A percentile compares a stretch with the other conserved stretches of the same genome.
phyloP scores from a whole-genome alignment of 1,140 invertebrate species.

The Diploscapter pachys region DNA sequence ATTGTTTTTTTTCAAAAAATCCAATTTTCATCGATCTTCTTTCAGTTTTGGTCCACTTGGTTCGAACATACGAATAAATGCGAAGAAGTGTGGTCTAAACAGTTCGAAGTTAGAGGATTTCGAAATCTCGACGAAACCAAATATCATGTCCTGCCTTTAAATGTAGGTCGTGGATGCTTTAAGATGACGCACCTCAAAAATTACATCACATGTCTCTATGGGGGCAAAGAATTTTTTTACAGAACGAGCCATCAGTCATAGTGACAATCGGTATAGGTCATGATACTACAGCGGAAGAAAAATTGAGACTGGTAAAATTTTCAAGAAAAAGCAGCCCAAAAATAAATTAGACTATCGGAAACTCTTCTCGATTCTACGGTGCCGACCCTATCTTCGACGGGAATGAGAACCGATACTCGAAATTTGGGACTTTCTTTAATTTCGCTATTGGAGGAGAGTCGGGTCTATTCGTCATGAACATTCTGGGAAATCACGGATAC shows the following conservation, averaged over 20 bases:
- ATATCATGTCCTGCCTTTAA: conserved; percentile 4
- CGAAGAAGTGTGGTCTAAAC: neutral
- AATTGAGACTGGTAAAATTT: neutral
- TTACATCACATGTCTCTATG: neutral
- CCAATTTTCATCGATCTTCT: neutral
- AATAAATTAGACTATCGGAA: neutral
- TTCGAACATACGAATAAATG: neutral
- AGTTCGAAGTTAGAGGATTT: neutral
- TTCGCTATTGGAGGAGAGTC: conserved; percentile 10
- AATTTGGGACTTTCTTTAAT: neutral
- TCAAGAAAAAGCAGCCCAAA: neutral
- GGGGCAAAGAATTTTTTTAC: neutral
- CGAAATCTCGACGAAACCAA: conserved; percentile 15
- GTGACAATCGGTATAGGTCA: conserved; percentile 8
- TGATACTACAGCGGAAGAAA: conserved; percentile 1
- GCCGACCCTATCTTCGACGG: conserved; percentile 4
- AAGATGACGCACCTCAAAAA: neutral
- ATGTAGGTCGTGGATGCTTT: neutral
- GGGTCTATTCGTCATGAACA: neutral
- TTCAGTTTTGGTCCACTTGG: conserved; percentile 3
- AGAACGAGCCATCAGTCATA: neutral
- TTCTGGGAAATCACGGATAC: neutral
- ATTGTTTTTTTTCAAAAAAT: neutral
- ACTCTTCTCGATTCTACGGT: conserved; percentile 1
- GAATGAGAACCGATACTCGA: neutral